Evolutionary conservation across 2,797 vertebrate genomes (phyloP), one percentile per base, ranked within the genome.

Genomic region (Enteromius afrohamiltoni): DNA sequence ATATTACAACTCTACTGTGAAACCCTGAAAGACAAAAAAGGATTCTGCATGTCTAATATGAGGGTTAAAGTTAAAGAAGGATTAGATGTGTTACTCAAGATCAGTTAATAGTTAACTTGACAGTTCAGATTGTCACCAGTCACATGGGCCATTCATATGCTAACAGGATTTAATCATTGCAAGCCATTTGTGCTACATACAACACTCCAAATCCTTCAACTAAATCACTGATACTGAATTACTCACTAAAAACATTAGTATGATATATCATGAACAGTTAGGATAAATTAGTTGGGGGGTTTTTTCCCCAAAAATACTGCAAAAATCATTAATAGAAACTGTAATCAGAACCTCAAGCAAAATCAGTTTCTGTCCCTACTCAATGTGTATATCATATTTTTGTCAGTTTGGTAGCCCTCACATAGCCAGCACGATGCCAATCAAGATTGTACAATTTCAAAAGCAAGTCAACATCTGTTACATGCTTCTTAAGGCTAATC

Each of bases 1-100:
- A 92, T 93, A 92, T 93, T 91, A 91, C 89, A 92, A 91, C 88
- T 89, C 91, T 92, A 89, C 85, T 85, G 85, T 86, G 88, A 90
- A 90, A 91, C 87, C 86, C 88, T 89, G 47, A 86, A 73, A 68
- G 45, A 51, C 34, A 82, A 82, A 42, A 19, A 42, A 53, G 29
- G 89, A 87, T 79, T 89, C 88, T 92, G 87, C 75, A 0, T 65
- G 34, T 31, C 40, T 14, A 78, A 42, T 26, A 76, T 14, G 0
- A 42, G 74, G 42, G 8, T 16, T 26, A 5, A 79, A 53, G 60
- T 78, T 26, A 64, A 68, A 58, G 51, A 53, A 31, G 29, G 45
- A 53, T 40, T 55, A 62, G 4, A 64, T n/a, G 4, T 29, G 37
- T 71, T 49, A 31, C 42, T 34, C 29, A 47, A 65, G 37, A 58